Conservation (phyloP, 2,797 vertebrate species). For the Pangasius macronema region DNA sequence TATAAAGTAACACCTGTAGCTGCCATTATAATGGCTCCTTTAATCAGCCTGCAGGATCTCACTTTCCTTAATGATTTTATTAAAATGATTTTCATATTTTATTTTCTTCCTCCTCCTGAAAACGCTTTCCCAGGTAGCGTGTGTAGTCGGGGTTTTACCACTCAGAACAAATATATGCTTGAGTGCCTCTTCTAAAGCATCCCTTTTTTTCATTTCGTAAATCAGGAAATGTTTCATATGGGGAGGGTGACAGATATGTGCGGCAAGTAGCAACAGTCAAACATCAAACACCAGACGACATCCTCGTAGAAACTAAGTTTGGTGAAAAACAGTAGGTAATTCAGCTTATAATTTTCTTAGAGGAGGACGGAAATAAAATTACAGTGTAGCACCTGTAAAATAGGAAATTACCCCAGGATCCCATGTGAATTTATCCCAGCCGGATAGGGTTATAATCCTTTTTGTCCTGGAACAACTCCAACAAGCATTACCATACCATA, state of each 20-base stretch:
- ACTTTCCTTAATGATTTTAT: neutral
- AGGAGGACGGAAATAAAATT: neutral
- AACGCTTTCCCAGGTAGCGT: neutral
- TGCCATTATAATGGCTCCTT: neutral
- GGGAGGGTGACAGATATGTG: neutral
- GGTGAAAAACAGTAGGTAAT: neutral
- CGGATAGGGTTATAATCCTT: neutral
- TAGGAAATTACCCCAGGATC: neutral
- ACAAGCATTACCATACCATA: neutral
- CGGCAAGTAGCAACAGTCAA: neutral
- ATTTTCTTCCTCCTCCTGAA: neutral
- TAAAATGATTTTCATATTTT: too few species aligned
- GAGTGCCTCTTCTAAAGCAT: neutral
- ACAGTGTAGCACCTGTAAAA: neutral
- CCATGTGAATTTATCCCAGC: constrained; percentile 6
- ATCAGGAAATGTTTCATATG: neutral
- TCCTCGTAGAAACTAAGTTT: neutral
- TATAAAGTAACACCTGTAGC: neutral
- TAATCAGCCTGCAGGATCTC: neutral
- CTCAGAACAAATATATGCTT: neutral
- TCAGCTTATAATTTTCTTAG: neutral
- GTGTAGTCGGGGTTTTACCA: neutral
- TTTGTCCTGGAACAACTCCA: neutral
- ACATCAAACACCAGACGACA: neutral
- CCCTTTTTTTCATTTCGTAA: neutral